phyloP scores from a whole-genome alignment of 2,888 invertebrate species.

The Apotomis turbidana region DNA sequence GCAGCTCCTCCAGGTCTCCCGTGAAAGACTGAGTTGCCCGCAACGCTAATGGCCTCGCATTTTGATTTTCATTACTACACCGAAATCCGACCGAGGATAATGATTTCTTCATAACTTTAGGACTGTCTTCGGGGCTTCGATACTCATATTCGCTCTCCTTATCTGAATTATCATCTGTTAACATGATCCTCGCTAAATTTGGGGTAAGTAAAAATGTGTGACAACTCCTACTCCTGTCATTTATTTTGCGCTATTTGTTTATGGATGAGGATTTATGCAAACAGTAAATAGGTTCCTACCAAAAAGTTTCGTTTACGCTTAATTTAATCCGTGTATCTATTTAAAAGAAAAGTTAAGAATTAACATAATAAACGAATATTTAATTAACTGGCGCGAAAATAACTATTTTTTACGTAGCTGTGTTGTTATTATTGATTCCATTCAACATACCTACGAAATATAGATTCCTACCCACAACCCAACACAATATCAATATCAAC shows the following conservation, averaged over 20 bases:
- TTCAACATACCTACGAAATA: no score
- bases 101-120: constrained; percentile 73
- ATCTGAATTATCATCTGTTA: constrained; percentile 74
- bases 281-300: not conserved
- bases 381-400: no score
- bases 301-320: not conserved
- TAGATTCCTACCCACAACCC: no score
- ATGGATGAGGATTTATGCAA: constrained; percentile 4
- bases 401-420: not conserved
- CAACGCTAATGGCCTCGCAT: constrained; percentile 67
- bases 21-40: constrained; percentile 78
- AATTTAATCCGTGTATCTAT: no score
- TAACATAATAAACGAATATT: no score
- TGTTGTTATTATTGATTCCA: no score
- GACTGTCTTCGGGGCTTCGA: constrained; percentile 65
- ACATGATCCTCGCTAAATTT: constrained; percentile 61
- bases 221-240: constrained; percentile 51
- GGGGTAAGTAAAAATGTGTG: constrained; percentile 38
- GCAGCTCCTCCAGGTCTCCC: constrained; percentile 72
- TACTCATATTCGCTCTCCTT: constrained; percentile 75
- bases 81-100: constrained; percentile 74
- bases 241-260: constrained; percentile 57
- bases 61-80: constrained; percentile 66
- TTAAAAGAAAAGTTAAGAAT: no score
- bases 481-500: no score